These are phyloP conservation scores for Scrobipalpa atriplicella DNA, from an alignment of 2,888 invertebrate species.

Conservation along the genomic window DNA sequence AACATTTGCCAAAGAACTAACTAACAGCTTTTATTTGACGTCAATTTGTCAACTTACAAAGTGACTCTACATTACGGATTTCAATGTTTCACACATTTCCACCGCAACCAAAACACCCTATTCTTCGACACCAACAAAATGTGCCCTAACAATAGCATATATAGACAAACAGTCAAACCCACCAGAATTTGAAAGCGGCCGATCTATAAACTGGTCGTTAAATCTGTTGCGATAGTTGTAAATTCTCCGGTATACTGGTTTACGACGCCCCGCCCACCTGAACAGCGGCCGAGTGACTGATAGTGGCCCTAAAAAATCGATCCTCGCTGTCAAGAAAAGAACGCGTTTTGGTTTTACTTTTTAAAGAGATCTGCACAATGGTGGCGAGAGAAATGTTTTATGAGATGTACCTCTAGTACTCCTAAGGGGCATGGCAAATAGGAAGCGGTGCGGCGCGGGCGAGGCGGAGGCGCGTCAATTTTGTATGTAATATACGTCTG, in stretches of 20 bases:
- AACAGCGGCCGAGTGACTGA: constrained; percentile 44
- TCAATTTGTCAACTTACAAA: background rate
- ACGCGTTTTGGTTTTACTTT: constrained; percentile 27
- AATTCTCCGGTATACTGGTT: constrained; percentile 75
- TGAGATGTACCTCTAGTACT: background rate
- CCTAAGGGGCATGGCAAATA: no score
- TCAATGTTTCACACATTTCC: background rate
- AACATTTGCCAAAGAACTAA: background rate
- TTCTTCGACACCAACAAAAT: constrained; percentile 5
- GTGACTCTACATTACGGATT: background rate
- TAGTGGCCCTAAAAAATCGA: constrained; percentile 50
- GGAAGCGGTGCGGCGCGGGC: no score
- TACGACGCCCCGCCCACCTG: constrained; percentile 78
- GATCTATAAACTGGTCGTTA: constrained; percentile 80
- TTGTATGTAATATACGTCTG: no score
- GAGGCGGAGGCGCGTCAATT: no score
- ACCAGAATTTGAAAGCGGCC: constrained; percentile 60
- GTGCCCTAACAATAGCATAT: constrained; percentile 1
- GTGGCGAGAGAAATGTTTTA: background rate
- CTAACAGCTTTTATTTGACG: background rate
- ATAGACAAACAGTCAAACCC: background rate
- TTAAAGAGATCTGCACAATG: constrained; percentile 17
- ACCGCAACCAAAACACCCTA: constrained; percentile 4
- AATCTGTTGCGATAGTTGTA: constrained; percentile 78
- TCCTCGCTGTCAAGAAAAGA: constrained; percentile 42